These are phyloP conservation scores for Orthosia gracilis DNA, from an alignment of 2,888 invertebrate genomes.

Conservation along the genomic window DNA sequence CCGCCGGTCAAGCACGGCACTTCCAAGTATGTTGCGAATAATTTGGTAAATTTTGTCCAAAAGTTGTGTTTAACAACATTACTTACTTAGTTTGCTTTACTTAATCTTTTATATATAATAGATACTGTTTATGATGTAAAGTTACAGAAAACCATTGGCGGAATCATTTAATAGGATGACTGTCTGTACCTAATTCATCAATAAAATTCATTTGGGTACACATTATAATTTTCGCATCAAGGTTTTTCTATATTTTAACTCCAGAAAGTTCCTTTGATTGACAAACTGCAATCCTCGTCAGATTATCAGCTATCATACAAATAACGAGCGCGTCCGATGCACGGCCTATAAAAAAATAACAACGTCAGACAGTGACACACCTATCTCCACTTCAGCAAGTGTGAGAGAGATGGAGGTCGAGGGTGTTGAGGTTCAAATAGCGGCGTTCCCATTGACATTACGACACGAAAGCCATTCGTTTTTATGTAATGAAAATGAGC, in stretches of 20 bases:
- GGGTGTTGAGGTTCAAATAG: constrained; percentile 66
- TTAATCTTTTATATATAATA: no score
- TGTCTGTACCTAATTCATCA: background rate
- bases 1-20: no score
- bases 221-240: background rate
- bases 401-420: constrained; percentile 41
- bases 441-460: constrained; percentile 67
- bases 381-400: background rate
- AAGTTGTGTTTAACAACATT: no score
- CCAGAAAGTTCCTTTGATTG: constrained; percentile 32
- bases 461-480: constrained; percentile 65
- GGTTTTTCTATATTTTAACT: background rate
- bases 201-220: no score
- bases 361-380: constrained; percentile 58
- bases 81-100: no score
- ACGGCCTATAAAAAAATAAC: constrained; percentile 72
- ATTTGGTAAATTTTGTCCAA: no score
- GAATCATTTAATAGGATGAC: no score
- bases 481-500: constrained; percentile 78
- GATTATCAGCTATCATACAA: constrained; percentile 63
- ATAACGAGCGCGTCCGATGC: constrained; percentile 67
- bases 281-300: constrained; percentile 48
- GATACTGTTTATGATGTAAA: no score
- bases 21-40: no score
- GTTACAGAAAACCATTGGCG: no score